Evolutionary conservation across 1,140 invertebrate genomes (phyloP), one percentile per base, ranked within the genome.

Genomic region (Eciton burchellii): DNA sequence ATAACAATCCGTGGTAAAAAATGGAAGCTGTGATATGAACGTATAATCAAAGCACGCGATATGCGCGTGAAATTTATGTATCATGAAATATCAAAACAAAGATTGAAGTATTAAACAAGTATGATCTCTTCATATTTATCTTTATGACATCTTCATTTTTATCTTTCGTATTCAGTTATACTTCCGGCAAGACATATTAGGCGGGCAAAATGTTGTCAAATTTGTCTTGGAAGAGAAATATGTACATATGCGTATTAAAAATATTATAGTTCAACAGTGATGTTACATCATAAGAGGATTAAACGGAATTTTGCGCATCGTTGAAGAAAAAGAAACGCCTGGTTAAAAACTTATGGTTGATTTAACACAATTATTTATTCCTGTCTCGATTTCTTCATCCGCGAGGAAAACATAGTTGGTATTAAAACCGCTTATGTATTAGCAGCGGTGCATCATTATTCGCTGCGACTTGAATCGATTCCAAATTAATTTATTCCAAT

Each of bases 401-500:
- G 45, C 21, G 57, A 74, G 63, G 66, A 65, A 68, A 70, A 79
- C 54, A 47, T 16, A 9, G 26, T 19, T 56, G 26, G 59, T 43
- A 49, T 76, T 76, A 65, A 76, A 76, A 62, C 74, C 45, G 19
- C 29, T 6, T 62, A 57, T 41, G 26, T 24, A 66, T 21, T 8
- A 24, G 14, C 21, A 24, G 26, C n/a, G 56, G 59, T 19, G 24
- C 59, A 45, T 56, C 45, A 56, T 65, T 19, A 59, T 47, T 59
- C 49, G 35, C 19, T 26, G 26, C 47, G 29, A 57, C 71, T 81
- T 81, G 81, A 81, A 84, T 84, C 81, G 83, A 81, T 84, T 41
- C 41, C 26, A 59, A 72, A 84, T 84, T 84, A 84, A 84, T 84
- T 84, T 83, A 83, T 83, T 79, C 82, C 74, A 52, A 35, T 26